Base-by-base conservation (phyloP, 1,140 invertebrate species). In the Pentalonia nigronervosa region DNA sequence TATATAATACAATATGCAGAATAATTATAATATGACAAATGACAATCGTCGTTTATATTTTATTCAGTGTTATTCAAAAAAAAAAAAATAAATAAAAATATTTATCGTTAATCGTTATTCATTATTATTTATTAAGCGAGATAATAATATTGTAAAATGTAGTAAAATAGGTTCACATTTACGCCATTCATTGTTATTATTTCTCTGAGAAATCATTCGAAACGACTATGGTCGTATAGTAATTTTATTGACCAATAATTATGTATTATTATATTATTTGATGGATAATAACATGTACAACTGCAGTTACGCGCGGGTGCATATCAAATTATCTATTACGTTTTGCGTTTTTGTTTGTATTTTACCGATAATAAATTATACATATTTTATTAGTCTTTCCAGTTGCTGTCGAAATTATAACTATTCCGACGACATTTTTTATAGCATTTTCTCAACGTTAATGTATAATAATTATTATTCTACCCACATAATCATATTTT, bases 1-100 rank as follows among this genome's bases (percentile, higher is more conserved):
- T 67, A n/a, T 67, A n/a, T 17, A 76, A 6, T 76, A 67, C 14
- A 6, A 9, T 67, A 67, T 67, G 30, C 0, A 76, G 60, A 76
- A n/a, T 76, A 76, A 76, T 76, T n/a, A 76, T n/a, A 17, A 76
- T 76, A 76, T n/a, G 60, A 67, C n/a, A 67, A 67, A 67, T 67
- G 60, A 76, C 60, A 76, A n/a, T 76, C 0, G 6, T 76, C 60
- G 6, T 67, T 53, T 20, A 17, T 67, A 67, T 76, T 67, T 30
- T 76, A 30, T 17, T n/a, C 30, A 67, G 30, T n/a, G 14, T 67
- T 67, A 76, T 60, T 60, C 30, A 14, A 67, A n/a, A 56, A 67
- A 67, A 67, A n/a, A 67, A 67, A 67, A 23, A 7, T 21, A n/a
- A 56, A 67, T 30, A 67, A n/a, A 67, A 67, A 67, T 53, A 7